Percentiles rank a stretch among this genome's conserved stretches.
Evolutionary conservation across 2,888 invertebrate species (phyloP).

Genomic region (Urechis unicinctus): DNA sequence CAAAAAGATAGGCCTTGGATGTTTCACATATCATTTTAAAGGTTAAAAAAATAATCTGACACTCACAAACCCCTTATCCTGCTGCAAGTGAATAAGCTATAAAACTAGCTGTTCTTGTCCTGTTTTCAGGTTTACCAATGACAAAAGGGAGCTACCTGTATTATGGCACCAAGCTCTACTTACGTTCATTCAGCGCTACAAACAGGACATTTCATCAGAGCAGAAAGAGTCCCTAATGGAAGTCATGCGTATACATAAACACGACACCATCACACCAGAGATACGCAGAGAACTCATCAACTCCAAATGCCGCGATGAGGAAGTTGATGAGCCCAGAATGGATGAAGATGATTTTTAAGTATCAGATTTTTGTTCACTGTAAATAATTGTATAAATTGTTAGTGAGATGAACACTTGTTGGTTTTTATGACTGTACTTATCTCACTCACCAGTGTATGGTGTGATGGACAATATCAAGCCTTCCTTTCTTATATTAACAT

Average conservation of each 20-base stretch:
- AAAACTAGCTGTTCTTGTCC: constrained; percentile 1
- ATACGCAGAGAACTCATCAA: constrained; percentile 79
- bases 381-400: too few species aligned
- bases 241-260: constrained; percentile 67
- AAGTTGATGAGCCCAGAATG: too few species aligned
- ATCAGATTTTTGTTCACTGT: too few species aligned
- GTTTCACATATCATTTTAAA: too few species aligned
- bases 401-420: too few species aligned
- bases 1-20: background rate
- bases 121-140: constrained; percentile 69
- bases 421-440: too few species aligned
- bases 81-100: background rate
- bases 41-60: too few species aligned
- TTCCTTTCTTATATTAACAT: too few species aligned
- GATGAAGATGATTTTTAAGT: too few species aligned
- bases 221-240: constrained; percentile 80
- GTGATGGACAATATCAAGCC: too few species aligned
- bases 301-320: constrained; percentile 49
- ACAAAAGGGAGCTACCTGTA: constrained; percentile 80
- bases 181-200: constrained; percentile 91
- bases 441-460: too few species aligned
- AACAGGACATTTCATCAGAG: constrained; percentile 86
- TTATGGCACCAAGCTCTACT: constrained; percentile 94
- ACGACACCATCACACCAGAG: constrained; percentile 67
- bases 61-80: too few species aligned